phyloP scores from a whole-genome alignment of 1,140 invertebrate genomes.

The Nymphalis io region DNA sequence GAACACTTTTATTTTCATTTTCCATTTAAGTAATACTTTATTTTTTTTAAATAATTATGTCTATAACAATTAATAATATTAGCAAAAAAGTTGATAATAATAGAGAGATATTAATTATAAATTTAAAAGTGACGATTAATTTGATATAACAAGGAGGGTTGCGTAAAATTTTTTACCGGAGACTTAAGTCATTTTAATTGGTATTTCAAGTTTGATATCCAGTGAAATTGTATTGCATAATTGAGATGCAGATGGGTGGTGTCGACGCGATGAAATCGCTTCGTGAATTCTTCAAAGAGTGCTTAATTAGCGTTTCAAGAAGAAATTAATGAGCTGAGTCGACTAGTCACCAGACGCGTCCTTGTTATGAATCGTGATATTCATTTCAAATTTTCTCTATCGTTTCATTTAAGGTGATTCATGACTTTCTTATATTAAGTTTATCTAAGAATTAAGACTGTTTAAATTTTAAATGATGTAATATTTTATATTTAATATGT shows the following conservation, averaged over 20 bases:
- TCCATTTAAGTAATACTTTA: neutral
- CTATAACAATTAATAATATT: neutral
- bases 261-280: conserved; percentile 49
- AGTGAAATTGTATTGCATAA: conserved; percentile 60
- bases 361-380: conserved; percentile 26
- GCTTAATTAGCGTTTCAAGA: conserved; percentile 68
- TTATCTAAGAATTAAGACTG: neutral
- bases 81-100: neutral
- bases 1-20: too few relatives aligned
- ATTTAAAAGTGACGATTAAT: conserved; percentile 22
- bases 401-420: conserved; percentile 13
- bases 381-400: conserved; percentile 25
- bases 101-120: conserved; percentile 9
- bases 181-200: conserved; percentile 47
- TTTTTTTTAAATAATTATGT: neutral
- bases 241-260: conserved; percentile 52
- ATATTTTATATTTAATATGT: neutral
- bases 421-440: conserved; percentile 3
- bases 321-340: conserved; percentile 65
- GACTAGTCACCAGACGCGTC: conserved; percentile 38
- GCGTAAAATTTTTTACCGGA: conserved; percentile 28
- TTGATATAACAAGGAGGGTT: conserved; percentile 22
- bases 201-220: conserved; percentile 50
- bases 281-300: conserved; percentile 60
- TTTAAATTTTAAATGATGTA: neutral